phyloP scores from a whole-genome alignment of 2,113 vertebrate species.

The Tragelaphus scriptus region DNA sequence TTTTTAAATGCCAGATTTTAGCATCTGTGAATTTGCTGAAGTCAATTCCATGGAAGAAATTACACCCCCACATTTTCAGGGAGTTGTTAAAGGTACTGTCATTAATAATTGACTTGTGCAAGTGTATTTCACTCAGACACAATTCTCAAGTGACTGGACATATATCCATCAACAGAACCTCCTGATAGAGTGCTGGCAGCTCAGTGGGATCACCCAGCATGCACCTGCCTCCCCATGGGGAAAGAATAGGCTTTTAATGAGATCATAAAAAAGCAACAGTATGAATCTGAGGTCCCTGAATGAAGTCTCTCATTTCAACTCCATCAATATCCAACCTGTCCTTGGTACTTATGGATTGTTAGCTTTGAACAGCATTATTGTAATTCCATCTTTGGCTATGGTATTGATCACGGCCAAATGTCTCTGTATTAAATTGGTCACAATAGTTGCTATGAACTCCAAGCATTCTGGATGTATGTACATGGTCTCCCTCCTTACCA shows the following conservation, averaged over 20 bases:
- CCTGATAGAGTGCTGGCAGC: background rate
- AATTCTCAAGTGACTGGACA: slow-evolving; percentile 15
- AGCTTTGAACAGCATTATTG: background rate
- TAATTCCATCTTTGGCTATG: background rate
- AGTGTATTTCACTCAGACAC: background rate
- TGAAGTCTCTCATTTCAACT: background rate
- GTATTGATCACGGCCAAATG: background rate
- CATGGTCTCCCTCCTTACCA: background rate
- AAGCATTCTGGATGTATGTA: background rate
- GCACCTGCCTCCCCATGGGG: background rate
- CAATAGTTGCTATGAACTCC: background rate
- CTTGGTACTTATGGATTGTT: background rate
- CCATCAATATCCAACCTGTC: background rate
- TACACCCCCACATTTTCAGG: background rate
- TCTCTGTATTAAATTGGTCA: background rate
- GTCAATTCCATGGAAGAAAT: background rate
- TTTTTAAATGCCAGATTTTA: background rate
- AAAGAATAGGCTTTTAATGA: background rate
- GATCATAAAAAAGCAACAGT: background rate
- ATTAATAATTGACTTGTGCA: slow-evolving; percentile 12
- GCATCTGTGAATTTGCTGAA: slow-evolving; percentile 17
- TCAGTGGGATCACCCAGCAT: background rate
- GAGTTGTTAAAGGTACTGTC: background rate
- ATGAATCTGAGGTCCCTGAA: background rate
- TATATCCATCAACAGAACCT: background rate